Percentiles rank a stretch among this genome's conserved stretches.
Evolutionary conservation across 2,888 invertebrate genomes (phyloP).

Genomic region (Eilema depressum): DNA sequence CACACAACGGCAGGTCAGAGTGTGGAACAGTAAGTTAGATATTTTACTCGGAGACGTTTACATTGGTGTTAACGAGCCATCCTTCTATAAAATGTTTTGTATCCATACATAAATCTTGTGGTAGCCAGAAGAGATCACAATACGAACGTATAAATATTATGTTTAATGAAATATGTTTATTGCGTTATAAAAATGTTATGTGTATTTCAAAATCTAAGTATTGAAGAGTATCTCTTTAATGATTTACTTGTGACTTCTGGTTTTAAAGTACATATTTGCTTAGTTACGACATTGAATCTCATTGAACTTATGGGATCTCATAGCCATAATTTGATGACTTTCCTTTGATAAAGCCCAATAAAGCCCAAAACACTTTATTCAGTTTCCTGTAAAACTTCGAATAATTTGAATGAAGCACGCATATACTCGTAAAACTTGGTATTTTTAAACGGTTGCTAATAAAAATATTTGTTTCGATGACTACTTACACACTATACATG

Average conservation of each 20-base stretch:
- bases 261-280: neutral
- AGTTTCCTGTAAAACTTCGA: neutral
- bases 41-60: slow-evolving; percentile 79
- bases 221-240: slow-evolving; percentile 9
- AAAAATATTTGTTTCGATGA: neutral
- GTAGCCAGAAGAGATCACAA: slow-evolving; percentile 69
- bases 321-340: neutral
- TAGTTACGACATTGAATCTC: neutral
- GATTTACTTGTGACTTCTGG: slow-evolving; percentile 15
- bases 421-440: neutral
- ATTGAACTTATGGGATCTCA: slow-evolving; percentile 10
- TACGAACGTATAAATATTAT: slow-evolving; percentile 77
- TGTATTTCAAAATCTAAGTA: slow-evolving; percentile 46
- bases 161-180: slow-evolving; percentile 76
- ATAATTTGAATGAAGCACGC: neutral
- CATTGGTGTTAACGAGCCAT: slow-evolving; percentile 83
- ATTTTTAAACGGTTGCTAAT: neutral
- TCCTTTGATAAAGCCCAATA: neutral
- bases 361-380: neutral
- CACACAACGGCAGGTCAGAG: slow-evolving; percentile 64
- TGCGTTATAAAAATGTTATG: slow-evolving; percentile 69
- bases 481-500: neutral
- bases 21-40: slow-evolving; percentile 59
- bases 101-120: slow-evolving; percentile 78
- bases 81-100: slow-evolving; percentile 80